These are phyloP conservation scores for Balaenoptera acutorostrata DNA, from an alignment of 2,113 vertebrate species.

Conservation along the genomic window DNA sequence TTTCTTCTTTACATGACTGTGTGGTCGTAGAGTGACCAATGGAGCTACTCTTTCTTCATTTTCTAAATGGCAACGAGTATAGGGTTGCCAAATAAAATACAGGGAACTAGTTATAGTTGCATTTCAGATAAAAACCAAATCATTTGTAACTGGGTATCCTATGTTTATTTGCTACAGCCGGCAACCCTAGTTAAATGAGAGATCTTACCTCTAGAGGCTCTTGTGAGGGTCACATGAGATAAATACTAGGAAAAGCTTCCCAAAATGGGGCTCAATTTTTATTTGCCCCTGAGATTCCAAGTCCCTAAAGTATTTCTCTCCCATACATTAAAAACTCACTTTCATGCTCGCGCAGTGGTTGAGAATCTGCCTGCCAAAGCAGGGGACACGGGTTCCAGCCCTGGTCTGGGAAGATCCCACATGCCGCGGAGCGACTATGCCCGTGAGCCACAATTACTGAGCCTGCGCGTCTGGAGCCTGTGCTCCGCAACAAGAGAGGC, in stretches of 20 bases:
- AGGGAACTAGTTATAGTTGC: neutral
- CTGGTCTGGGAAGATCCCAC: too few relatives aligned
- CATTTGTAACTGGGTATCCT: neutral
- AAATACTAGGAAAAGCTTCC: neutral
- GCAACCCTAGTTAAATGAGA: neutral
- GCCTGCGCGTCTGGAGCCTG: too few relatives aligned
- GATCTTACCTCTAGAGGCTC: neutral
- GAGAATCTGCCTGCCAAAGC: too few relatives aligned
- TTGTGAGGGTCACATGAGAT: neutral
- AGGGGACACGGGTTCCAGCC: too few relatives aligned
- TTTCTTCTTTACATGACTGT: neutral
- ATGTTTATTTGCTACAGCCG: neutral
- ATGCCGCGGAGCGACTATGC: too few relatives aligned
- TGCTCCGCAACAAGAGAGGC: too few relatives aligned
- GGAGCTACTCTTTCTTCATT: neutral
- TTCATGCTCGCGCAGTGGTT: neutral
- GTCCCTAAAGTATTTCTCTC: neutral
- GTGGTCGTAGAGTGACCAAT: neutral
- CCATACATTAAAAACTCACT: neutral
- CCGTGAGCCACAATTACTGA: too few relatives aligned
- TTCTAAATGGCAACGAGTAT: neutral
- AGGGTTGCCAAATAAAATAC: neutral
- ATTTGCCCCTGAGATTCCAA: neutral
- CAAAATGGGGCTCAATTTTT: neutral
- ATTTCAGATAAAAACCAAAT: neutral